Evolutionary conservation across 2,797 vertebrate genomes (phyloP).

Genomic region (Aulostomus chinensis): DNA sequence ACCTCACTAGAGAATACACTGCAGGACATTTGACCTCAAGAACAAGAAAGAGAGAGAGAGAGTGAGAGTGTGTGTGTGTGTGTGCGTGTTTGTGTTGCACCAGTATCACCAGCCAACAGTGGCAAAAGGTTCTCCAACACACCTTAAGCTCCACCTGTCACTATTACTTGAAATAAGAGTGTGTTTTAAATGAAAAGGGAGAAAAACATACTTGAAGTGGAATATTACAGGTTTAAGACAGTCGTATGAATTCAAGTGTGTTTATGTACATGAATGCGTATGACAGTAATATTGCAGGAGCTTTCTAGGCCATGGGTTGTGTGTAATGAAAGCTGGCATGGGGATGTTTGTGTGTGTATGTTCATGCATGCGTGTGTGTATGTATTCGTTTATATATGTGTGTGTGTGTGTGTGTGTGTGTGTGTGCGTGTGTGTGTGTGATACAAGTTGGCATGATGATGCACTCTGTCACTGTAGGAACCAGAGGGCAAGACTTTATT

Average conservation of each 20-base stretch:
- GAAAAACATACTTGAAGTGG: slow-evolving; percentile 27
- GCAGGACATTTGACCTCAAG: slow-evolving; percentile 77
- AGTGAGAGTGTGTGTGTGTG: slow-evolving; percentile 53
- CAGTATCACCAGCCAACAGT: slow-evolving; percentile 37
- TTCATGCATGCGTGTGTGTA: slow-evolving; percentile 17
- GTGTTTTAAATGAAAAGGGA: slow-evolving; percentile 1
- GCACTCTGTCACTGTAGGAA: slow-evolving; percentile 67
- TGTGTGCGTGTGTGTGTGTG: slow-evolving; percentile 25
- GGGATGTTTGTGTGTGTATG: slow-evolving; percentile 25
- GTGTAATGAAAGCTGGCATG: slow-evolving; percentile 67
- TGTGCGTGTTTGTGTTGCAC: slow-evolving; percentile 17
- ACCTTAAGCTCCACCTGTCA: slow-evolving; percentile 59
- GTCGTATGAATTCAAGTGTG: slow-evolving; percentile 32
- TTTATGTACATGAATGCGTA: slow-evolving; percentile 27
- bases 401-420: slow-evolving; percentile 8
- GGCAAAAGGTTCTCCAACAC: slow-evolving; percentile 32
- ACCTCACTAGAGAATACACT: slow-evolving; percentile 73
- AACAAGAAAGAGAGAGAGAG: too few relatives aligned
- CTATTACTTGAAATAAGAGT: slow-evolving; percentile 30
- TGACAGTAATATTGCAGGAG: slow-evolving; percentile 68
- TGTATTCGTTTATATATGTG: slow-evolving; percentile 3
- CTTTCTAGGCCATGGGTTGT: slow-evolving; percentile 72
- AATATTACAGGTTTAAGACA: slow-evolving; percentile 25
- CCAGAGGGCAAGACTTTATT: slow-evolving; percentile 70
- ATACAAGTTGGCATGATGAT: slow-evolving; percentile 62